Evolutionary conservation across 2,113 vertebrate genomes (phyloP).

Genomic region (Limnothrissa miodon): DNA sequence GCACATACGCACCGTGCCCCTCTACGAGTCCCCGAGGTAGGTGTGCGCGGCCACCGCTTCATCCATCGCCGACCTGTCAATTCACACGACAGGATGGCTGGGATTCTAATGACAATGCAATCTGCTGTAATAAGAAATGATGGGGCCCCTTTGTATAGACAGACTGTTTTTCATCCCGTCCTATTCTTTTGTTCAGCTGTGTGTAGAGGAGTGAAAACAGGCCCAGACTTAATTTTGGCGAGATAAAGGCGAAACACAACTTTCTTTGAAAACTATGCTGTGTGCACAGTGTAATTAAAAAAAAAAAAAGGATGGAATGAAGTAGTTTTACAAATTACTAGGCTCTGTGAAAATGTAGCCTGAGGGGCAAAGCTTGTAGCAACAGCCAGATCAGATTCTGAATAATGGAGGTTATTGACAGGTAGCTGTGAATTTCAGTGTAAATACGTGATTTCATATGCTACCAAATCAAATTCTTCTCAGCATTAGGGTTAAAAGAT

Average conservation of each 20-base stretch:
- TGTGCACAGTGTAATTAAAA: no score
- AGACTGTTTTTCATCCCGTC: background rate
- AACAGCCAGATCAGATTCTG: background rate
- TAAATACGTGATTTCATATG: background rate
- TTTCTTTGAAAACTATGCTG: no score
- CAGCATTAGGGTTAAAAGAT: no score
- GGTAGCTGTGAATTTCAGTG: background rate
- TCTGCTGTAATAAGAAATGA: background rate
- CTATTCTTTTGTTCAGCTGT: background rate
- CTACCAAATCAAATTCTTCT: no score
- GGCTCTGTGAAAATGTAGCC: no score
- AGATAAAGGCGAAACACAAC: background rate
- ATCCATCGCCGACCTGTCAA: background rate
- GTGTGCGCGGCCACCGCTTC: constrained; percentile 19
- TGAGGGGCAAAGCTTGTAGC: background rate
- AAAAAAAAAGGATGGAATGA: no score
- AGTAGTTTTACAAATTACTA: no score
- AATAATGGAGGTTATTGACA: background rate
- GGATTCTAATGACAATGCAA: background rate
- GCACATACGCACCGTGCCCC: constrained; percentile 94
- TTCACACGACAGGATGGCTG: background rate
- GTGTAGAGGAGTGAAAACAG: background rate
- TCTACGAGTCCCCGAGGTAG: constrained; percentile 95
- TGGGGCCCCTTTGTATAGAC: background rate
- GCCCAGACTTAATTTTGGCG: background rate